phyloP scores from a whole-genome alignment of 2,113 vertebrate species.

The Porphyrio hochstetteri region DNA sequence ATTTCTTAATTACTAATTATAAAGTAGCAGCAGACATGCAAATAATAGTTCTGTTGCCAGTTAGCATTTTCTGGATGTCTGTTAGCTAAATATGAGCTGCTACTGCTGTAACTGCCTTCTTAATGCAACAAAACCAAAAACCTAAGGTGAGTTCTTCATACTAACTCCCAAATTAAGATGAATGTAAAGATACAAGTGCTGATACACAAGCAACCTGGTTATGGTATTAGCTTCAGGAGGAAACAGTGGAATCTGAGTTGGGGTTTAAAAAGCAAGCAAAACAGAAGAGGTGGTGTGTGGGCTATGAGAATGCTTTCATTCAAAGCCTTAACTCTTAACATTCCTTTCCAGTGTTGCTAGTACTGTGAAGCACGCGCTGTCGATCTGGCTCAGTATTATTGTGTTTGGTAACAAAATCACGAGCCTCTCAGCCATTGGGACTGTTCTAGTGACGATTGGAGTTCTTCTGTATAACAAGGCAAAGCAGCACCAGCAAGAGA shows the following conservation, averaged over 20 bases:
- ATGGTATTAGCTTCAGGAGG: neutral
- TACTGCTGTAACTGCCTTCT: neutral
- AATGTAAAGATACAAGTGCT: neutral
- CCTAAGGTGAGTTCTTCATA: neutral
- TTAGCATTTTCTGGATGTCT: neutral
- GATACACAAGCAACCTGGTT: neutral
- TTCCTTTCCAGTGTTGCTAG: constrained; percentile 88
- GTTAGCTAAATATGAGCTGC: neutral
- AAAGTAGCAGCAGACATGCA: neutral
- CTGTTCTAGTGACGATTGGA: constrained; percentile 83
- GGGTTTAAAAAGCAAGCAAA: neutral
- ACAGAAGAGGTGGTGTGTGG: neutral
- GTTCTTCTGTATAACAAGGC: constrained; percentile 94
- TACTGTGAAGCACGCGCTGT: constrained; percentile 94
- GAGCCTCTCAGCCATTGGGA: constrained; percentile 86
- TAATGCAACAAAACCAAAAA: neutral
- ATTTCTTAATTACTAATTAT: neutral
- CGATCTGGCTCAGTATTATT: constrained; percentile 95
- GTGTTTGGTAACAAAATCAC: constrained; percentile 93
- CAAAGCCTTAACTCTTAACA: neutral
- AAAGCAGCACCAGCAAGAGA: constrained; percentile 83
- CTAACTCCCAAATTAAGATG: neutral
- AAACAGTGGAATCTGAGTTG: neutral
- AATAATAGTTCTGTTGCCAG: neutral
- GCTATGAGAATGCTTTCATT: neutral